Percentiles rank a stretch among this genome's conserved stretches.
phyloP scores from a whole-genome alignment of 2,113 vertebrate genomes.

The Petaurus breviceps region DNA sequence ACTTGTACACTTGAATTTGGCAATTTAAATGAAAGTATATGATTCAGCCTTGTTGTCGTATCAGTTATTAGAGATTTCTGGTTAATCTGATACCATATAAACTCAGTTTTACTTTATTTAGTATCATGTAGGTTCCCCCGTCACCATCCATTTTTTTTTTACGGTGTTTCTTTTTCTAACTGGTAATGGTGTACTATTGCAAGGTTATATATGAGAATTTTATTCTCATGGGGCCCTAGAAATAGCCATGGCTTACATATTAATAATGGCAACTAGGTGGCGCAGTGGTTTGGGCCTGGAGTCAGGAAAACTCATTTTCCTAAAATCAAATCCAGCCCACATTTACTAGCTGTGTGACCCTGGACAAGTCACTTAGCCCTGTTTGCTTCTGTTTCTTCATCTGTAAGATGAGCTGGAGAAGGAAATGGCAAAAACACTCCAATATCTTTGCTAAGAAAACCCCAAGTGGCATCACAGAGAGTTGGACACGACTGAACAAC shows the following conservation, averaged over 20 bases:
- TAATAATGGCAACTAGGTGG: background rate
- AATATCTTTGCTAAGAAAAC: background rate
- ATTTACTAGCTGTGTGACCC: background rate
- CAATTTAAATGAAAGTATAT: background rate
- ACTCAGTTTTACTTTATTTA: background rate
- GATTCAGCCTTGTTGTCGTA: background rate
- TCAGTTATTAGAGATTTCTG: background rate
- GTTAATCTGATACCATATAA: background rate
- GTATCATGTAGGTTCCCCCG: background rate
- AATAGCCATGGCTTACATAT: background rate
- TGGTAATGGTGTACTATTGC: background rate
- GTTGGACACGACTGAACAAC: background rate
- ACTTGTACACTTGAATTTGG: background rate
- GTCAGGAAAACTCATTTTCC: background rate
- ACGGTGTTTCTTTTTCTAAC: background rate
- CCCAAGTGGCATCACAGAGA: background rate
- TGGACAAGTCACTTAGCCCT: background rate
- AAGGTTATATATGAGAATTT: background rate
- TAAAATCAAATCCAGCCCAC: background rate
- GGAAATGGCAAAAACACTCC: background rate
- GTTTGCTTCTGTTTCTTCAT: background rate
- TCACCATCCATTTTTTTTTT: background rate
- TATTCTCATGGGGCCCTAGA: background rate
- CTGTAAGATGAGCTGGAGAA: background rate
- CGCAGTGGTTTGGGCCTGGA: background rate